Percentiles rank a stretch among this genome's conserved stretches.
Conservation (phyloP, 1,140 invertebrate genomes). For the Solen grandis region DNA sequence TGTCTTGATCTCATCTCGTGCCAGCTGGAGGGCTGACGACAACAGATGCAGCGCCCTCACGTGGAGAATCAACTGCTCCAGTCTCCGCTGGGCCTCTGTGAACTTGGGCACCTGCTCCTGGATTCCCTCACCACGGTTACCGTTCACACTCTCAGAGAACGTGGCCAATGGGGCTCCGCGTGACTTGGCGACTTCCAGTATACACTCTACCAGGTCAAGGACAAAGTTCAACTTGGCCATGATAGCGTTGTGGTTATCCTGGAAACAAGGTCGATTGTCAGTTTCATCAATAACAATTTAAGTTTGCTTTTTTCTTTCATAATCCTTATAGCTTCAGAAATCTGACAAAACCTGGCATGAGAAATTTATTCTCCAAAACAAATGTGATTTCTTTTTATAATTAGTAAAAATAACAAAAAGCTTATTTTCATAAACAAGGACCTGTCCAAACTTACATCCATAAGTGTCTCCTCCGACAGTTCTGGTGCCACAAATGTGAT, state of each 20-base stretch:
- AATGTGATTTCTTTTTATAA: too few relatives aligned
- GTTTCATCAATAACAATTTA: too few relatives aligned
- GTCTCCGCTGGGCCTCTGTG: constrained; percentile 81
- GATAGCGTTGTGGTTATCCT: constrained; percentile 95
- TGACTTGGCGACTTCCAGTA: constrained; percentile 91
- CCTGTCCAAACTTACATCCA: constrained; percentile 91
- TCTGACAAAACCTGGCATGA: too few relatives aligned
- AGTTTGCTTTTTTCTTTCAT: too few relatives aligned
- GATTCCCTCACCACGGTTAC: constrained; percentile 66
- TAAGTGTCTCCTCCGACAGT: constrained; percentile 95
- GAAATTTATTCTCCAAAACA: too few relatives aligned
- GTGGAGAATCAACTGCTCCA: constrained; percentile 95
- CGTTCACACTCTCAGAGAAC: constrained; percentile 68
- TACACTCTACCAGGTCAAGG: constrained; percentile 93
- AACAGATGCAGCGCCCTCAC: constrained; percentile 94
- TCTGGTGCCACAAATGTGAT: constrained; percentile 94
- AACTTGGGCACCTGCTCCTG: constrained; percentile 50
- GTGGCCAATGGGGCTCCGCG: constrained; percentile 85
- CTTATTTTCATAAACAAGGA: too few relatives aligned
- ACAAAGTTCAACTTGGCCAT: constrained; percentile 97
- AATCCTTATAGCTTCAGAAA: too few relatives aligned
- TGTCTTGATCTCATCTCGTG: constrained; percentile 91
- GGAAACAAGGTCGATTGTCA: constrained; percentile 71
- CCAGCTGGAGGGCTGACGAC: constrained; percentile 94
- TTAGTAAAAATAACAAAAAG: too few relatives aligned